Evolutionary conservation across 2,888 invertebrate species (phyloP).

Genomic region (Adelphocoris suturalis): DNA sequence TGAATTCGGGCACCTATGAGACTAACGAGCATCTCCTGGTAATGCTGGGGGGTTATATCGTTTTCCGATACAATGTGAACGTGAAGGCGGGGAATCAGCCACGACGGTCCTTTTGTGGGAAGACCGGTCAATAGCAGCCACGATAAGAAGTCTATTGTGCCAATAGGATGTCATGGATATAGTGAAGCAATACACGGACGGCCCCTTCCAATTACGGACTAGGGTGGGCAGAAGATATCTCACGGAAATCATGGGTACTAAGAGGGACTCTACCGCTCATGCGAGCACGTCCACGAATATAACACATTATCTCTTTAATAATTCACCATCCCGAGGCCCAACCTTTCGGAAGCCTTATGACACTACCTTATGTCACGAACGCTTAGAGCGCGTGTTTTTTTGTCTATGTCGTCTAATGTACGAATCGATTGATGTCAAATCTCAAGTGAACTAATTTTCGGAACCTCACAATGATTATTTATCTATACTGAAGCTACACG

Average conservation of each 20-base stretch:
- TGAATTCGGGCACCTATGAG: not conserved
- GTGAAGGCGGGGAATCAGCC: not conserved
- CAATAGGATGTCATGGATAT: conserved; percentile 68
- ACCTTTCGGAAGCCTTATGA: conserved; percentile 50
- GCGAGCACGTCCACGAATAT: conserved; percentile 63
- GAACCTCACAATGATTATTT: too few species aligned
- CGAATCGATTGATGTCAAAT: not conserved
- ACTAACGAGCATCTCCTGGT: not conserved
- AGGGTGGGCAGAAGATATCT: conserved; percentile 57
- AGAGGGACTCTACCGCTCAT: conserved; percentile 56
- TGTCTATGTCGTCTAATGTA: conserved; percentile 1
- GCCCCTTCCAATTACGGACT: conserved; percentile 56
- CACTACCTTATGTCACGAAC: conserved; percentile 59
- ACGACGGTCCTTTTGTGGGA: not conserved
- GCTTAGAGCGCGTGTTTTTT: not conserved
- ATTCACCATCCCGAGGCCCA: conserved; percentile 61
- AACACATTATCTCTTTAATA: conserved; percentile 68
- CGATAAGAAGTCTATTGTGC: conserved; percentile 61
- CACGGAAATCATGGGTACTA: conserved; percentile 64
- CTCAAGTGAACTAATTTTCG: not conserved
- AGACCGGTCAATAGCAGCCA: conserved; percentile 2
- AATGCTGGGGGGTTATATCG: not conserved
- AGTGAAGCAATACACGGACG: conserved; percentile 55
- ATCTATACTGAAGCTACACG: too few species aligned
- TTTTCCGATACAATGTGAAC: not conserved